Percentiles rank a stretch among this genome's conserved stretches.
These are phyloP conservation scores for Oncorhynchus keta DNA, from an alignment of 2,113 vertebrate genomes.

Conservation along the genomic window DNA sequence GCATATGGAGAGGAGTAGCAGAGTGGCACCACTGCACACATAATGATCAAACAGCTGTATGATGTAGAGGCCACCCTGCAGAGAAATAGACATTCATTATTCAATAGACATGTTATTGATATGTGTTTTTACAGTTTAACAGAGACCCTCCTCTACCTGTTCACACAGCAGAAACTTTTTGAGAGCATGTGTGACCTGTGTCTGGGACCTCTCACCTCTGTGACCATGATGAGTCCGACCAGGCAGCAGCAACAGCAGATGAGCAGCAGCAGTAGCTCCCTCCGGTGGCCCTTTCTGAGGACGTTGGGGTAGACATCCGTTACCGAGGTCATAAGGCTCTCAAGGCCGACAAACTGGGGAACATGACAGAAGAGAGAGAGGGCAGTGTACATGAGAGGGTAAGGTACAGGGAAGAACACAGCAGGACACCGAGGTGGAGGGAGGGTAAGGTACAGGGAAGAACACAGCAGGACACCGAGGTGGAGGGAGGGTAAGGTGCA, in stretches of 20 bases:
- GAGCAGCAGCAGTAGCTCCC: conserved; percentile 76
- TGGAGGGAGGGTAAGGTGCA: too few species aligned
- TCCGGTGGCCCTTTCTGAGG: conserved; percentile 74
- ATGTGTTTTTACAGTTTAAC: too few species aligned
- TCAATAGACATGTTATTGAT: too few species aligned
- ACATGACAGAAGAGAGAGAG: conserved; percentile 15
- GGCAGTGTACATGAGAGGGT: not conserved
- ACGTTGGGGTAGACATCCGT: conserved; percentile 78
- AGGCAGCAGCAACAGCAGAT: conserved; percentile 61
- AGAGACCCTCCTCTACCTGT: too few species aligned
- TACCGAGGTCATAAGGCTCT: conserved; percentile 85
- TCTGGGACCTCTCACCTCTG: conserved; percentile 74
- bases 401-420: too few species aligned
- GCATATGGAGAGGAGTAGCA: conserved; percentile 66
- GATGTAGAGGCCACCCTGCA: conserved; percentile 65
- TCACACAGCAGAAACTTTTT: too few species aligned
- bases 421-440: not conserved
- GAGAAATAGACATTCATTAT: conserved; percentile 7
- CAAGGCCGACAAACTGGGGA: conserved; percentile 84
- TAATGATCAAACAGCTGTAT: conserved; percentile 74
- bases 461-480: too few species aligned
- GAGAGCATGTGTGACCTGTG: too few species aligned
- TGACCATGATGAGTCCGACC: conserved; percentile 80
- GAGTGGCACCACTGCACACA: conserved; percentile 67
- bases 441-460: too few species aligned